Evolutionary conservation across 2,888 invertebrate species (phyloP), one percentile per base, ranked within the genome.

Genomic region (Tortrix viridana): DNA sequence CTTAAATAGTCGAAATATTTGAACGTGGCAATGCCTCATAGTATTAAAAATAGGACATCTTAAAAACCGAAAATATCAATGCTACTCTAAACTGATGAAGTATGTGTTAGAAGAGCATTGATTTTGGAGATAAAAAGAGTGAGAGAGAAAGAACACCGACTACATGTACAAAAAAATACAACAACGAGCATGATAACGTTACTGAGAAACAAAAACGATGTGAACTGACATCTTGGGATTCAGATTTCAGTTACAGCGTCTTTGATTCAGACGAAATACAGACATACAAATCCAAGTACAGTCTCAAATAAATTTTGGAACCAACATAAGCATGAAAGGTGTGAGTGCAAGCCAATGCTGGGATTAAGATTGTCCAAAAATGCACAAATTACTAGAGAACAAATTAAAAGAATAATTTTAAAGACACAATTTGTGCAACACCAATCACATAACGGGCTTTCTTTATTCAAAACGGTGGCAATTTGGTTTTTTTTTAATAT

Each of bases 111-210:
- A 84, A 81, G 69, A 81, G 75, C 79, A 81, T 77, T 73, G 77
- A 81, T 60, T 65, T 67, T 68, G 70, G 69, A 77, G 69, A 77
- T 69, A 81, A 73, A 79, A 82, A 83, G 80, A 84, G 86, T 86
- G 81, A 89, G 90, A 92, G 92, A 92, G 92, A 92, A 91, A 74
- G 92, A 92, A 92, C 92, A 92, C 90, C 85, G 89, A 89, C 91
- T 91, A 92, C 85, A 81, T 65, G 77, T 80, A 88, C 80, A 81
- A 74, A 81, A 81, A 79, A 68, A 72, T 73, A 77, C 77, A 79
- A 80, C 74, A 81, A 80, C 76, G 80, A 77, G 75, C 82, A 85
- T 62, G 56, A 62, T 46, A 46, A 22, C 22, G 12, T 23, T 7
- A 37, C 43, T 44, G 19, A 23, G 7, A 56, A 46, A 44, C 56